Percentiles rank a stretch among this genome's conserved stretches.
These are phyloP conservation scores for Probaryconus sp. DNA, from an alignment of 1,140 invertebrate species.

Conservation along the genomic window DNA sequence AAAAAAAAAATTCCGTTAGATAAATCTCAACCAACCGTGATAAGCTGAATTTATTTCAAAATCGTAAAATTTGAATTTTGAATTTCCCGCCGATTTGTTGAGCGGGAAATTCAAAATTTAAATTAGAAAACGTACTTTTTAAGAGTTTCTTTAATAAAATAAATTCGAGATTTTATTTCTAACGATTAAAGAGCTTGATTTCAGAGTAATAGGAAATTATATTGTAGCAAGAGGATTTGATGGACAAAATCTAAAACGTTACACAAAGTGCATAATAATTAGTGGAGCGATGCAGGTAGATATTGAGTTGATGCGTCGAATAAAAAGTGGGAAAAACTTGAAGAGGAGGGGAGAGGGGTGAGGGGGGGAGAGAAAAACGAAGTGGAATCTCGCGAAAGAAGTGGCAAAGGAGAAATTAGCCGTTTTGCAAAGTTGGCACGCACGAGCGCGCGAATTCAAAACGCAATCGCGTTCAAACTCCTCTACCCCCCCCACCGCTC, in stretches of 20 bases:
- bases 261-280: no score
- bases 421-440: slow-evolving; percentile 60
- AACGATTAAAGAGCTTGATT: no score
- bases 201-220: no score
- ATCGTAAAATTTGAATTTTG: no score
- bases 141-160: no score
- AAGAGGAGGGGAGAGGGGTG: neutral
- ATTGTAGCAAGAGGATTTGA: no score
- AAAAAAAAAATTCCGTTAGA: slow-evolving; percentile 31
- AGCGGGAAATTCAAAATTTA: no score
- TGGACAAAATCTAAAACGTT: no score
- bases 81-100: no score
- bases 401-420: slow-evolving; percentile 49
- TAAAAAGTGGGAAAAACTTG: slow-evolving; percentile 1
- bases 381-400: slow-evolving; percentile 39
- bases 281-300: no score
- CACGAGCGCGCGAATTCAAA: slow-evolving; percentile 60
- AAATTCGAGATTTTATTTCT: no score
- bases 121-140: no score
- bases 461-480: slow-evolving; percentile 42
- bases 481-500: slow-evolving; percentile 15
- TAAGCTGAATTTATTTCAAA: neutral
- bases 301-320: neutral
- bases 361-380: slow-evolving; percentile 27
- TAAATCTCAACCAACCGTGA: neutral